Percentiles rank a stretch among this genome's conserved stretches.
Conservation (phyloP, 2,888 invertebrate species). For the Crematogaster levior region DNA sequence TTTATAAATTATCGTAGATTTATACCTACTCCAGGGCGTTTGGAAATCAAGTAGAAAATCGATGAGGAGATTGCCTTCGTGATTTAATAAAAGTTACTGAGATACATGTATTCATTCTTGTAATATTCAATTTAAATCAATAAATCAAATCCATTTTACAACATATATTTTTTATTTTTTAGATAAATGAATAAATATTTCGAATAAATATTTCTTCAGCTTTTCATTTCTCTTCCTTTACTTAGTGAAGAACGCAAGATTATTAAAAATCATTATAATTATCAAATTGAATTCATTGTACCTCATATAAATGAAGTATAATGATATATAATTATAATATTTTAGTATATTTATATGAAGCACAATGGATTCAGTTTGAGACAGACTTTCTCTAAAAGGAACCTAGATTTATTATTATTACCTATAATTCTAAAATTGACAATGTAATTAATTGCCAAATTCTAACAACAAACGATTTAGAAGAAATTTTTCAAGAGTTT, state of each 20-base stretch:
- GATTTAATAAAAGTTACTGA: not conserved
- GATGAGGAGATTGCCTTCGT: not conserved
- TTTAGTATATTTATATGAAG: not conserved
- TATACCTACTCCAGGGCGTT: not conserved
- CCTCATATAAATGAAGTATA: not conserved
- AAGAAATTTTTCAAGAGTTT: not conserved
- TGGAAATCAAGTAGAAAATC: slow-evolving; percentile 28
- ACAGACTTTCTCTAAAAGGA: not conserved
- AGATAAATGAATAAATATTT: not conserved
- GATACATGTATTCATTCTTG: not conserved
- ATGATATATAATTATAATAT: not conserved
- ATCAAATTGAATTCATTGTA: no score
- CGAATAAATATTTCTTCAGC: not conserved
- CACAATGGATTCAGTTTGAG: not conserved
- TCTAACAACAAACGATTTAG: not conserved
- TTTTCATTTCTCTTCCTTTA: not conserved
- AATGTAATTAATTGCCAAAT: not conserved
- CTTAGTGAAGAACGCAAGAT: not conserved
- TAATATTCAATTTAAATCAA: not conserved
- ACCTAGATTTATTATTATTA: not conserved
- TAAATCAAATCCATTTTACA: not conserved
- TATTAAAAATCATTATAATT: not conserved
- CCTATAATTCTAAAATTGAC: not conserved
- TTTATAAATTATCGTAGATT: slow-evolving; percentile 21
- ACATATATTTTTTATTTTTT: not conserved